Evolutionary conservation across 2,113 vertebrate species (phyloP), one percentile per base, ranked within the genome.

Genomic region (Lepus europaeus): DNA sequence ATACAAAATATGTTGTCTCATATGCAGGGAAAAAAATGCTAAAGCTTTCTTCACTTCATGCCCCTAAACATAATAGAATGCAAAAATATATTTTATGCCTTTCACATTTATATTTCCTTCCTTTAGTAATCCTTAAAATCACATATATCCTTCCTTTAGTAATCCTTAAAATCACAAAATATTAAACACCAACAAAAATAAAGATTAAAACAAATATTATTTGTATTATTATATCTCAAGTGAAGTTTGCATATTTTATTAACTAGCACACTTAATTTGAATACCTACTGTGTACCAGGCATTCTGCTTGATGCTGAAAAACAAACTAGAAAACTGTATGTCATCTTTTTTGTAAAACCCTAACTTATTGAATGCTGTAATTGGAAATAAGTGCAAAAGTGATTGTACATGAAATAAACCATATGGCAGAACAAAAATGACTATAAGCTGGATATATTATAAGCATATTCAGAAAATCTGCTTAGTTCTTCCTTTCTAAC

Each of bases 1-100:
- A 97, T 95, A 90, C 61, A 95, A 97, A 98, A 90, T 70, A 96
- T 87, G 89, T 94, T 96, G 92, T 93, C 90, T 96, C 90, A 87
- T 64, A 87, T 49, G 88, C 72, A 81, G 83, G 64, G 45, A 36
- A 61, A 81, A 92, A 87, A 89, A 49, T 49, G 31, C 27, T 14
- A 70, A 92, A 73, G 72, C 91, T 66, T 87, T 97, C 61, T 95
- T 85, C 68, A 82, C 29, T 86, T 83, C 91, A 64, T 93, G 61
- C 72, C 79, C 95, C 61, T 82, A 93, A 61, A 97, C 90, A 95
- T 20, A 91, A 1, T 76, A 96, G 95, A 97, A 93, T 36, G 86
- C 74, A 97, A 96, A 96, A 95, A 79, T 45, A 76, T n/a, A 31
- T 81, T 86, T 72, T 56, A 96, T 88, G 92, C 39, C 72, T 95